Evolutionary conservation across 2,797 vertebrate genomes (phyloP).

Genomic region (Molossus molossus): DNA sequence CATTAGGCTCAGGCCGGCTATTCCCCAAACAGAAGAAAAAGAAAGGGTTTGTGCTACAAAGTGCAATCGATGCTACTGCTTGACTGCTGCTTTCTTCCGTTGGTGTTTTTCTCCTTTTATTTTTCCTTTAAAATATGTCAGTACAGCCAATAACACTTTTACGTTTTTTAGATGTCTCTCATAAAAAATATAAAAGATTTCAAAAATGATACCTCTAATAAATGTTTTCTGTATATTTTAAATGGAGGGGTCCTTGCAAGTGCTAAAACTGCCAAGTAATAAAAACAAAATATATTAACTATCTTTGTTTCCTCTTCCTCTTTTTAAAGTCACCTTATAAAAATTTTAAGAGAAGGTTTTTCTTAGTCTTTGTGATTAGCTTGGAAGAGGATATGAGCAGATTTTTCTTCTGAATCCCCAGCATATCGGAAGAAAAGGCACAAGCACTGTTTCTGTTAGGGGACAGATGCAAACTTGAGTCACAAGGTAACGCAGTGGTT

Average conservation of each 20-base stretch:
- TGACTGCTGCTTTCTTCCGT: slow-evolving; percentile 18
- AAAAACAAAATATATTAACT: slow-evolving; percentile 9
- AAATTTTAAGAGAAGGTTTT: neutral
- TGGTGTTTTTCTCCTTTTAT: neutral
- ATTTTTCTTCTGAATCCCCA: slow-evolving; percentile 25
- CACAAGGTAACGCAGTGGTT: neutral
- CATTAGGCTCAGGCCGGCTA: slow-evolving; percentile 39
- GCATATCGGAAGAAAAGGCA: neutral
- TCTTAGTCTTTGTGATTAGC: slow-evolving; percentile 25
- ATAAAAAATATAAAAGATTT: slow-evolving; percentile 70
- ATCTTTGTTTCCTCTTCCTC: neutral
- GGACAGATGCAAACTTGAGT: neutral
- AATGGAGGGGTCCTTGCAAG: slow-evolving; percentile 26
- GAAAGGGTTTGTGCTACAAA: slow-evolving; percentile 39
- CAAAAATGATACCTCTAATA: neutral
- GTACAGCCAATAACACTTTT: neutral
- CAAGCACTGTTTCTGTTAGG: neutral
- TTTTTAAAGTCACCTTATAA: slow-evolving; percentile 30
- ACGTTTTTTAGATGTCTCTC: slow-evolving; percentile 11
- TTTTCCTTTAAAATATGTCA: slow-evolving; percentile 22
- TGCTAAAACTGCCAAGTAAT: slow-evolving; percentile 39
- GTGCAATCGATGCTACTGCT: slow-evolving; percentile 12
- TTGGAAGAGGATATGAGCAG: slow-evolving; percentile 26
- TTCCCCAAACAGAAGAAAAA: neutral
- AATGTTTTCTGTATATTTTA: slow-evolving; percentile 65